These are phyloP conservation scores for Cynopterus sphinx DNA, from an alignment of 2,797 vertebrate genomes.

Conservation along the genomic window DNA sequence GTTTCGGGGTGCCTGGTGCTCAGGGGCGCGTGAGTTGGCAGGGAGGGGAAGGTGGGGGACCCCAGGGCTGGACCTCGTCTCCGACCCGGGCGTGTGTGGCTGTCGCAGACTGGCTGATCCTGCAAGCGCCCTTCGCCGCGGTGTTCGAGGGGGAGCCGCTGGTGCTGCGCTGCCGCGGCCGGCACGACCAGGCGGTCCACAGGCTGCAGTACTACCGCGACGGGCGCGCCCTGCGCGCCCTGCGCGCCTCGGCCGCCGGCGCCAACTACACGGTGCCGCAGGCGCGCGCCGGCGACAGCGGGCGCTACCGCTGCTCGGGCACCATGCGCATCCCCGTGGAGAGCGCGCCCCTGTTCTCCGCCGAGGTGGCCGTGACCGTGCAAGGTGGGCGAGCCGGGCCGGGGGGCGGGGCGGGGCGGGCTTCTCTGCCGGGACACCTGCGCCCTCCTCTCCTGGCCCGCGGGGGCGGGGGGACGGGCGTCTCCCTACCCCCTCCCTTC, in stretches of 20 bases:
- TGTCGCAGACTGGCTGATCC: conserved; percentile 77
- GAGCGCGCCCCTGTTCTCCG: conserved; percentile 62
- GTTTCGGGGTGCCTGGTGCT: background rate
- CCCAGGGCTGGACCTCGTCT: background rate
- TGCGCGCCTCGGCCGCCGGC: conserved; percentile 47
- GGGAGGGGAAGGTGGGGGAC: no score
- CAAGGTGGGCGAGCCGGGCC: conserved; percentile 65
- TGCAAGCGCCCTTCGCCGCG: conserved; percentile 69
- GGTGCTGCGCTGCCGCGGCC: conserved; percentile 74
- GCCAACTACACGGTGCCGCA: conserved; percentile 70
- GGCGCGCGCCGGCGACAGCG: conserved; percentile 70
- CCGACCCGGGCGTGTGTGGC: background rate
- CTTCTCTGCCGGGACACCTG: background rate
- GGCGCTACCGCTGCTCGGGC: conserved; percentile 72
- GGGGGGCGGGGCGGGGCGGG: background rate
- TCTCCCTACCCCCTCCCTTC: background rate
- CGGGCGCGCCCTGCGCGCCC: conserved; percentile 50
- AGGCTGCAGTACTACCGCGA: conserved; percentile 74
- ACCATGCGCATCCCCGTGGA: conserved; percentile 62
- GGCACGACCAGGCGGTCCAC: conserved; percentile 61
- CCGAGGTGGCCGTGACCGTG: conserved; percentile 71
- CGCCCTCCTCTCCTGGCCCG: background rate
- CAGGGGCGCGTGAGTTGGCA: background rate
- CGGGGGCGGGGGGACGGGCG: no score
- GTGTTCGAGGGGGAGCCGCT: conserved; percentile 78